These are phyloP conservation scores for Cephonodes hylas DNA, from an alignment of 2,888 invertebrate species.

Conservation along the genomic window DNA sequence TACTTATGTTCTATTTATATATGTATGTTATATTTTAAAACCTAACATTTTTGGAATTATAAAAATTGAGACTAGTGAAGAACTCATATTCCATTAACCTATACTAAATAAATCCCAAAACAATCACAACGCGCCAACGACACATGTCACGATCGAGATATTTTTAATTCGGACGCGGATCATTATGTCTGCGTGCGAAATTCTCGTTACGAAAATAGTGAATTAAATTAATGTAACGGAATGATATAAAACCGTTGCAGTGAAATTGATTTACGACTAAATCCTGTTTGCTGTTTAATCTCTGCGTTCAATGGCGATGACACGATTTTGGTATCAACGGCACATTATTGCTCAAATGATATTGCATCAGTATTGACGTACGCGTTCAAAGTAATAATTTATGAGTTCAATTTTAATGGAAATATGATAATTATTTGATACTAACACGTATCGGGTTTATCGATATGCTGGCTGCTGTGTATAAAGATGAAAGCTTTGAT, in stretches of 20 bases:
- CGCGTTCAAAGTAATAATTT: constrained; percentile 24
- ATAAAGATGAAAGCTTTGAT: not conserved
- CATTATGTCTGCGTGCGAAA: constrained; percentile 14
- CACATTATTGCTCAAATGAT: constrained; percentile 58
- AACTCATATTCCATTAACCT: too few species aligned
- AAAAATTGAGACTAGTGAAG: too few species aligned
- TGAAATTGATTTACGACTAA: constrained; percentile 67
- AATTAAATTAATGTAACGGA: constrained; percentile 52
- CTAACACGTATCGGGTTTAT: not conserved
- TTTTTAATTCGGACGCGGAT: constrained; percentile 6
- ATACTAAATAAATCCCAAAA: not conserved
- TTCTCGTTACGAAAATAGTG: constrained; percentile 31
- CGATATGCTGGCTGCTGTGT: not conserved
- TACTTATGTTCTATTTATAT: too few species aligned
- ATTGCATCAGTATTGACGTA: constrained; percentile 9
- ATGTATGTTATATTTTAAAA: too few species aligned
- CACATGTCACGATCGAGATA: not conserved
- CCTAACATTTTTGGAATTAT: too few species aligned
- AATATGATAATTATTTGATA: not conserved
- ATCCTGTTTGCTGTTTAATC: constrained; percentile 74
- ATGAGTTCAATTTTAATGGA: not conserved
- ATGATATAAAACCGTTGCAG: constrained; percentile 52
- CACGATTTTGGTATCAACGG: constrained; percentile 70
- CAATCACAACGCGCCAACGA: not conserved
- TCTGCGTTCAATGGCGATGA: constrained; percentile 52